Conservation (phyloP, 1,140 invertebrate species). For the Megalonaias nervosa region DNA sequence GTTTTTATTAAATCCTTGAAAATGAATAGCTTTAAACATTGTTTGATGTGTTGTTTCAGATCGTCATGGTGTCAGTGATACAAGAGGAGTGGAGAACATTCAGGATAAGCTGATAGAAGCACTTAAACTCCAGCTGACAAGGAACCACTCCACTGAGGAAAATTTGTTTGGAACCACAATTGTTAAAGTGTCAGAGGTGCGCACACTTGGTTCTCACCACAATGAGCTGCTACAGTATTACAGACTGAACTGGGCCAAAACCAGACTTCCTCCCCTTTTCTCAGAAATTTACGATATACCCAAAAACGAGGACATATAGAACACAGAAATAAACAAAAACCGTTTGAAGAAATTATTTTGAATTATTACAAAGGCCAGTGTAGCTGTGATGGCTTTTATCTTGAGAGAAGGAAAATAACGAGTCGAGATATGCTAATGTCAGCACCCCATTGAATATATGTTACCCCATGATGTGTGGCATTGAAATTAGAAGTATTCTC, state of each 20-base stretch:
- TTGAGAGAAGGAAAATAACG: too few species aligned
- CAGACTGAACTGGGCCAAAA: constrained; percentile 87
- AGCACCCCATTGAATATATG: too few species aligned
- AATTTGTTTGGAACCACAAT: constrained; percentile 81
- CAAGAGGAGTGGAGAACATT: constrained; percentile 84
- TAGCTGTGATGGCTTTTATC: too few species aligned
- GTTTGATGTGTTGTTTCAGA: constrained; percentile 66
- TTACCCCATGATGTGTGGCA: too few species aligned
- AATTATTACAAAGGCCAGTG: too few species aligned
- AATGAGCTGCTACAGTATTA: constrained; percentile 92
- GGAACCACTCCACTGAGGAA: constrained; percentile 74
- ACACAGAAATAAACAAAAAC: too few species aligned
- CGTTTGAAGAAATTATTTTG: too few species aligned
- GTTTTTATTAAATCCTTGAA: not conserved
- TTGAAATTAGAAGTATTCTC: too few species aligned
- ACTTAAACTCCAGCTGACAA: constrained; percentile 81
- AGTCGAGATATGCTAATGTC: too few species aligned
- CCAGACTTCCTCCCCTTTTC: constrained; percentile 91
- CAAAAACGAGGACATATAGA: constrained; percentile 77
- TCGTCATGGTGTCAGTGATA: constrained; percentile 82
- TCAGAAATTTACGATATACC: constrained; percentile 99
- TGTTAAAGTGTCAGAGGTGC: constrained; percentile 84
- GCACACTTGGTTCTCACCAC: constrained; percentile 87
- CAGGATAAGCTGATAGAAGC: constrained; percentile 91
- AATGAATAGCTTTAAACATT: not conserved